These are phyloP conservation scores for Simalia tracyae DNA, from an alignment of 2,797 vertebrate genomes.

Conservation along the genomic window DNA sequence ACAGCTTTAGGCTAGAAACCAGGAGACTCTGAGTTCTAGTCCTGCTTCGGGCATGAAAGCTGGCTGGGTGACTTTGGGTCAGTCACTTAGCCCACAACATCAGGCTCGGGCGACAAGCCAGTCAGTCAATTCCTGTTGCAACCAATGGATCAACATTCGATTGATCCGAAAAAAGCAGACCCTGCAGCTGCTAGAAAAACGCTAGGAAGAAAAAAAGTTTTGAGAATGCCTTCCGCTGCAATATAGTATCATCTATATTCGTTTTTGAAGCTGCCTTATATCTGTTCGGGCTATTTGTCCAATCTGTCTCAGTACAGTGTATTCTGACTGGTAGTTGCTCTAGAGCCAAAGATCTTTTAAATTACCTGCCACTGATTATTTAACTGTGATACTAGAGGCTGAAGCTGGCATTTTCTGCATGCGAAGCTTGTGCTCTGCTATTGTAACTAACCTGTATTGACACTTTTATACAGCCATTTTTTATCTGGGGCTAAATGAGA, in stretches of 20 bases:
- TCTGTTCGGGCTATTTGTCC: background rate
- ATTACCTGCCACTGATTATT: background rate
- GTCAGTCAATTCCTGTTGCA: too few relatives aligned
- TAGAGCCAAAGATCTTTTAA: background rate
- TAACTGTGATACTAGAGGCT: background rate
- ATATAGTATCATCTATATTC: constrained; percentile 19
- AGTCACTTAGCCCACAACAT: too few relatives aligned
- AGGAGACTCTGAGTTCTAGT: too few relatives aligned
- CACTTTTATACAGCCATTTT: background rate
- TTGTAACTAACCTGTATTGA: background rate
- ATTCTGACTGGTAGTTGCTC: background rate
- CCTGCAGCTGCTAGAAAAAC: too few relatives aligned
- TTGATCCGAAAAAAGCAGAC: too few relatives aligned
- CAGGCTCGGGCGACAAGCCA: too few relatives aligned
- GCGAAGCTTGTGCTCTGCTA: background rate
- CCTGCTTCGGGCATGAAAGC: too few relatives aligned
- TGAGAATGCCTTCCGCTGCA: constrained; percentile 13
- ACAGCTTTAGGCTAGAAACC: too few relatives aligned
- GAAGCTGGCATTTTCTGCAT: background rate
- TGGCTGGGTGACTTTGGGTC: too few relatives aligned
- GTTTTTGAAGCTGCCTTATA: constrained; percentile 23
- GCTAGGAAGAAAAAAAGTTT: too few relatives aligned
- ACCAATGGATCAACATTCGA: too few relatives aligned
- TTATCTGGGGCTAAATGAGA: background rate
- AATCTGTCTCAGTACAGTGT: background rate